Evolutionary conservation across 2,797 vertebrate genomes (phyloP).

Genomic region (Rhinogobio ventralis): DNA sequence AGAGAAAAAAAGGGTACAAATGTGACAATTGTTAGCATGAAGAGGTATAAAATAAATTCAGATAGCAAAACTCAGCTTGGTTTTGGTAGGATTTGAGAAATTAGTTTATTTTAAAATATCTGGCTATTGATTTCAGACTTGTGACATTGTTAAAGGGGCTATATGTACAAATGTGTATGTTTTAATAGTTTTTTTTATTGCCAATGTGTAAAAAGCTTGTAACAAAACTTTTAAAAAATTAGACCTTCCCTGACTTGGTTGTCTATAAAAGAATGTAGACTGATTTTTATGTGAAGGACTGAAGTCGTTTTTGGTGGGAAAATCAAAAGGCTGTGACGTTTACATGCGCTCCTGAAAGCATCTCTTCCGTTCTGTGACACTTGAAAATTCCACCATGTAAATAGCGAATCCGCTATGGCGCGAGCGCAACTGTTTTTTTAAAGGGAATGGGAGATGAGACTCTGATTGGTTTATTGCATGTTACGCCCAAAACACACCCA

Average conservation of each 20-base stretch:
- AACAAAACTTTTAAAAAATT: no score
- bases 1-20: neutral
- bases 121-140: neutral
- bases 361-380: neutral
- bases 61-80: neutral
- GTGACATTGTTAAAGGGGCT: no score
- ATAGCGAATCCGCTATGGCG: no score
- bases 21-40: neutral
- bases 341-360: neutral
- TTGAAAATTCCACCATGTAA: no score
- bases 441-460: no score
- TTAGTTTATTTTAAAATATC: neutral
- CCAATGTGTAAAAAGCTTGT: no score
- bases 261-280: neutral
- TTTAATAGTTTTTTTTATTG: no score
- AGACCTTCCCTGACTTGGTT: no score
- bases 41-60: neutral
- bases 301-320: neutral
- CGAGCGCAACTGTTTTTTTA: no score
- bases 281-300: neutral
- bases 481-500: no score
- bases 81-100: neutral
- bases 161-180: no score
- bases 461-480: no score
- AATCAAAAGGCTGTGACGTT: neutral